Percentiles rank a stretch among this genome's conserved stretches.
phyloP scores from a whole-genome alignment of 2,113 vertebrate genomes.

The Otolemur garnettii region DNA sequence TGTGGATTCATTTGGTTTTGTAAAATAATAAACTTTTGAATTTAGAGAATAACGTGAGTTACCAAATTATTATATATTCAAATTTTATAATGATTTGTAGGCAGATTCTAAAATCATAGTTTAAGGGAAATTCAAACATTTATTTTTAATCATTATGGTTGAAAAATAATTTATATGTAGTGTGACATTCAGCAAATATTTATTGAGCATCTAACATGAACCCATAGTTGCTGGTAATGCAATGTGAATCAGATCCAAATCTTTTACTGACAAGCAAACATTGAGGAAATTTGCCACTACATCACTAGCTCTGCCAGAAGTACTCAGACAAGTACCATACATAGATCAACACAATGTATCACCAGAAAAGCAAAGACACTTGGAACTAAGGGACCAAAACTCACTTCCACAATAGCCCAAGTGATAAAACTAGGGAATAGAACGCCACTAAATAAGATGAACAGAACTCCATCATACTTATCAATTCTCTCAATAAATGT shows the following conservation, averaged over 20 bases:
- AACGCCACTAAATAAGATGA: no score
- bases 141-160: not conserved
- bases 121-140: not conserved
- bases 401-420: no score
- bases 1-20: not conserved
- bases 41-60: not conserved
- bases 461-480: no score
- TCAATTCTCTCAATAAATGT: no score
- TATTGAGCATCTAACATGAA: not conserved
- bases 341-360: no score
- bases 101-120: slow-evolving; percentile 26
- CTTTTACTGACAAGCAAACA: no score
- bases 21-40: not conserved
- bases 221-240: not conserved
- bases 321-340: no score
- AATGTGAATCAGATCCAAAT: not conserved
- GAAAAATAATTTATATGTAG: not conserved
- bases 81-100: not conserved
- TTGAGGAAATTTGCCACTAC: no score
- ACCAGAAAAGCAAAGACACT: no score
- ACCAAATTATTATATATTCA: not conserved
- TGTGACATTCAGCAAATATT: slow-evolving; percentile 33
- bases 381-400: no score
- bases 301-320: no score
- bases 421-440: no score